Conservation (phyloP, 2,113 vertebrate species). For the Galemys pyrenaicus region DNA sequence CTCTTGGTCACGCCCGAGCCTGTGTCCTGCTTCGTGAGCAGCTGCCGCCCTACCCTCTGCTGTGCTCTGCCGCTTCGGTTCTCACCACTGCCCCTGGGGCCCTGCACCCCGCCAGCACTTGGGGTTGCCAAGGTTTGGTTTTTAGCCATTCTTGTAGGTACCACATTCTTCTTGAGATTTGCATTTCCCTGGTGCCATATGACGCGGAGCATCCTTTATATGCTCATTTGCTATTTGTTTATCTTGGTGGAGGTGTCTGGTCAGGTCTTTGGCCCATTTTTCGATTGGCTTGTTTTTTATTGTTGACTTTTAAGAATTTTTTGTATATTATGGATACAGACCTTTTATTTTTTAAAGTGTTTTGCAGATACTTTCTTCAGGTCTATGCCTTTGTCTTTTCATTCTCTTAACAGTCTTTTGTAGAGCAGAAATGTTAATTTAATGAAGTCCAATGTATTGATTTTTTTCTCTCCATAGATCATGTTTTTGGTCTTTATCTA, state of each 20-base stretch:
- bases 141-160: background rate
- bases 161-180: background rate
- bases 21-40: no score
- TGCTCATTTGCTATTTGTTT: background rate
- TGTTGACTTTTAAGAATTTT: background rate
- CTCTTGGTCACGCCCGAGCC: no score
- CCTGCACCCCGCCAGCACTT: fast-evolving
- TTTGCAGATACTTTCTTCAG: background rate
- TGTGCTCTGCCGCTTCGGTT: no score
- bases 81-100: no score
- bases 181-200: background rate
- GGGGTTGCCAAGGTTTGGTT: background rate
- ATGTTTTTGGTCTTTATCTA: background rate
- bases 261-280: background rate
- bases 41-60: no score
- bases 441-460: background rate
- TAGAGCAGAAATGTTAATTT: background rate
- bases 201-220: background rate
- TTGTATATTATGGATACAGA: background rate
- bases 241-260: background rate
- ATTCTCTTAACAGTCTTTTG: background rate
- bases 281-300: background rate
- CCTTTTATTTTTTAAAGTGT: background rate
- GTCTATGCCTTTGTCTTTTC: background rate
- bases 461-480: background rate